Evolutionary conservation across 2,888 invertebrate genomes (phyloP), one percentile per base, ranked within the genome.

Genomic region (Helleia helle): DNA sequence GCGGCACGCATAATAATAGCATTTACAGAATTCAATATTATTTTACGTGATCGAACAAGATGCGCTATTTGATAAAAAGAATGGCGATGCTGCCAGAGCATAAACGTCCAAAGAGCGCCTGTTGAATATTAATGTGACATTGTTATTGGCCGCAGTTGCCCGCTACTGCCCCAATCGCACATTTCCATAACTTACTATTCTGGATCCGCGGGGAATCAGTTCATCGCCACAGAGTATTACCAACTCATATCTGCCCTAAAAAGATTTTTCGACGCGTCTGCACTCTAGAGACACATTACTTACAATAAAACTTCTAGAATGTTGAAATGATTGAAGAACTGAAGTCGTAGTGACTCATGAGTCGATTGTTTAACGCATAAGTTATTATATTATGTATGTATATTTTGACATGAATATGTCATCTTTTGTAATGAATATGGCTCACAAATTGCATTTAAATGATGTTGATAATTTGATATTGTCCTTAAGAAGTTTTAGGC

Each of bases 141-240:
- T 83, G 83, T 84, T 83, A 81, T 81, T 81, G 83, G 80, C 72
- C 74, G 71, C 76, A 74, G 77, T 77, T 73, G 75, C 70, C 80
- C 77, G 79, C 69, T 71, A 72, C 74, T 80, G 77, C 79, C 83
- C 81, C 80, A 80, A 79, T 76, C 81, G 80, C 75, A 67, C 74
- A 83, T 84, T 84, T 76, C 80, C 83, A 83, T 84, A 84, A 83
- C 79, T 84, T 84, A 84, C 80, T 84, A 84, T 84, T 77, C 83
- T 69, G 73, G 68, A 79, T 79, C 79, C 79, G 70, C 68, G 71
- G 79, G 74, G 79, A 76, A 75, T 77, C 77, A 71, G 69, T 71
- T 71, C 73, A 61, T 71, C 71, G 67, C 66, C 54, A 18, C 18
- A 18, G 34, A 34, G 22, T 8, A 22, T 22, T 42, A 43, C 40